Percentiles rank a stretch among this genome's conserved stretches.
phyloP scores from a whole-genome alignment of 1,140 invertebrate genomes.

The Apis cerana region DNA sequence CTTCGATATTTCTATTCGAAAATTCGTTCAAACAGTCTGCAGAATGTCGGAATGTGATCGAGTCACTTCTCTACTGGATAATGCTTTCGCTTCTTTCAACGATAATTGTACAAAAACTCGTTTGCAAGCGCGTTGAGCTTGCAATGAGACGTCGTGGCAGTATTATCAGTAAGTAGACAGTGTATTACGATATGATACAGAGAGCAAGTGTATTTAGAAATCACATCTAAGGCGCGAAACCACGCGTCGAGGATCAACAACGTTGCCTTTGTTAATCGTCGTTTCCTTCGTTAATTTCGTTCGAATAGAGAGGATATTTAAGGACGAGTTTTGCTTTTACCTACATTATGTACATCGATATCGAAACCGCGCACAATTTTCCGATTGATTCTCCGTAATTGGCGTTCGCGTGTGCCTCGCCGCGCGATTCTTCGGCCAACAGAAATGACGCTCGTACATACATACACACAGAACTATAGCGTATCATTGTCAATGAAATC shows the following conservation, averaged over 20 bases:
- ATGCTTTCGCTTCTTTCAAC: conserved; percentile 37
- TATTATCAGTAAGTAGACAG: conserved; percentile 67
- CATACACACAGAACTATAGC: conserved; percentile 34
- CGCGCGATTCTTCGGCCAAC: not conserved
- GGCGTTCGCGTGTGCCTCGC: not conserved
- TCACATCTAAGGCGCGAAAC: conserved; percentile 8
- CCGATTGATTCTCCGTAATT: not conserved
- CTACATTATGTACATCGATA: not conserved
- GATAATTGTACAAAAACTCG: conserved; percentile 65
- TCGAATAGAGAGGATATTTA: conserved; percentile 15
- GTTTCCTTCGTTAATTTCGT: not conserved
- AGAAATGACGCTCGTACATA: conserved; percentile 25
- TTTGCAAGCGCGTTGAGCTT: conserved; percentile 36
- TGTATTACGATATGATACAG: conserved; percentile 66
- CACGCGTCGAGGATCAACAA: conserved; percentile 14
- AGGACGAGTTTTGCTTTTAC: not conserved
- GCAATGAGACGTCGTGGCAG: conserved; percentile 62
- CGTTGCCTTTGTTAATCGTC: not conserved
- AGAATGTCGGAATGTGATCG: conserved; percentile 40
- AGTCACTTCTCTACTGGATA: conserved; percentile 21
- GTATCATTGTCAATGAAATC: conserved; percentile 39
- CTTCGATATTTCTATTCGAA: not conserved
- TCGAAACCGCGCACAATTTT: not conserved
- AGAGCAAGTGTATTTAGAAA: conserved; percentile 42
- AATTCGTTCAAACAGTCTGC: not conserved